Base-by-base conservation (phyloP, 92 coral and sea anemone genomes). In the Porites divaricata region DNA sequence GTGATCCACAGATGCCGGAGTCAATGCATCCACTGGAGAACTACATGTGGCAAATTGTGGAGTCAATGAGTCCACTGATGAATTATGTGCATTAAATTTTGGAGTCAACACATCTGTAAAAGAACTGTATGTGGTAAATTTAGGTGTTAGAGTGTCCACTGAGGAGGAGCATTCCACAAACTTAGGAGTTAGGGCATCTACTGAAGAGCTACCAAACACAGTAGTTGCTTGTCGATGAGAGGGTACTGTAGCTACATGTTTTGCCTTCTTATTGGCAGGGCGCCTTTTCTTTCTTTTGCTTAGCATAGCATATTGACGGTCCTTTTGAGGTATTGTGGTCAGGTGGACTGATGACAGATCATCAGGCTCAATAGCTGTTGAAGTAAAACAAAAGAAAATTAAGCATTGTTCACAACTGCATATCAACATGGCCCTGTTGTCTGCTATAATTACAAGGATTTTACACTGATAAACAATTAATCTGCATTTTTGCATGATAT, bases 221-320 rank as follows among this genome's bases (percentile, higher is more conserved):
- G 74, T 83, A 68, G 82, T 45, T 15, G 23, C 25, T 59, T 73
- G 80, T 9, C 70, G 61, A 6, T 74, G 63, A n/a, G 78, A 61
- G 45, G 53, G 62, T 49, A 77, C 66, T 75, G 84, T 41, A 21
- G 90, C 8, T 1, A 41, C 15, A 17, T 69, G 78, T 72, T 66
- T 91, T 8, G 78, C 61, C 26, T 21, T 80, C 64, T 57, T 57
- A 54, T 63, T 85, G 48, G 61, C 63, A 48, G 91, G 72, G 1
- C 95, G 95, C 72, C 94, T 91, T 69, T 95, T 93, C 72, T 95
- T 93, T 67, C 93, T 97, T 88, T 92, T 95, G 70, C 91, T 94
- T 1, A 95, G 78, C 19, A 89, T 88, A 17, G 90, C 89, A 61
- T 93, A 97, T 9, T 97, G 86, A 11, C 96, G 93, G 25, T 96